These are phyloP conservation scores for Hyles lineata DNA, from an alignment of 2,888 invertebrate species.

Conservation along the genomic window DNA sequence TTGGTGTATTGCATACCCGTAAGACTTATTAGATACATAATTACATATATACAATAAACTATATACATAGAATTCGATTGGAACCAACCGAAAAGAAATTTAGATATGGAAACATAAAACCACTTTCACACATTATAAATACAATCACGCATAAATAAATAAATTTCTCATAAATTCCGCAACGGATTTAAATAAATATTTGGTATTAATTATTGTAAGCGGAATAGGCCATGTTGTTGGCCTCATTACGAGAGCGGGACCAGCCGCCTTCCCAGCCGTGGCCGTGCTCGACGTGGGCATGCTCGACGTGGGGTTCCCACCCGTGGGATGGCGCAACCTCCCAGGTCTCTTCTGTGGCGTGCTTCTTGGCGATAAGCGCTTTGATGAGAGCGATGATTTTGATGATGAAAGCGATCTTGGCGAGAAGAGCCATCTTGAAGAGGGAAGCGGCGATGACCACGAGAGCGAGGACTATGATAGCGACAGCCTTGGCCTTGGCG, in stretches of 20 bases:
- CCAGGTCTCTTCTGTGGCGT: conserved; percentile 60
- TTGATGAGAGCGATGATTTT: conserved; percentile 72
- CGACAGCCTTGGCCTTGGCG: conserved; percentile 88
- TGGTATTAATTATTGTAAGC: conserved; percentile 64
- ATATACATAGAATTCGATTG: conserved; percentile 29
- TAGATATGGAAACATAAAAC: conserved; percentile 35
- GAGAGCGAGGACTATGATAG: conserved; percentile 86
- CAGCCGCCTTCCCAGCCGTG: conserved; percentile 74
- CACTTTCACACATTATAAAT: conserved; percentile 56
- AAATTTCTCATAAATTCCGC: conserved; percentile 30
- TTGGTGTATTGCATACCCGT: conserved; percentile 19
- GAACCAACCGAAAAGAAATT: conserved; percentile 9
- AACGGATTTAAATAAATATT: conserved; percentile 43
- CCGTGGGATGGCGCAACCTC: conserved; percentile 52
- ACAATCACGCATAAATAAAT: conserved; percentile 52
- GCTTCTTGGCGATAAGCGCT: conserved; percentile 73
- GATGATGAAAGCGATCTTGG: conserved; percentile 89
- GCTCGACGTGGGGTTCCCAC: conserved; percentile 59
- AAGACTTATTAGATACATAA: conserved; percentile 37
- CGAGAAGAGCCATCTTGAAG: conserved; percentile 89
- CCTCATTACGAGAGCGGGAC: conserved; percentile 75
- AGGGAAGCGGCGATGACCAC: conserved; percentile 88
- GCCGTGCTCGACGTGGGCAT: conserved; percentile 60
- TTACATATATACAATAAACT: conserved; percentile 36
- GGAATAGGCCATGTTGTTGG: conserved; percentile 71